Base-by-base conservation (phyloP, 2,888 invertebrate genomes). In the Agriopis leucophaearia region DNA sequence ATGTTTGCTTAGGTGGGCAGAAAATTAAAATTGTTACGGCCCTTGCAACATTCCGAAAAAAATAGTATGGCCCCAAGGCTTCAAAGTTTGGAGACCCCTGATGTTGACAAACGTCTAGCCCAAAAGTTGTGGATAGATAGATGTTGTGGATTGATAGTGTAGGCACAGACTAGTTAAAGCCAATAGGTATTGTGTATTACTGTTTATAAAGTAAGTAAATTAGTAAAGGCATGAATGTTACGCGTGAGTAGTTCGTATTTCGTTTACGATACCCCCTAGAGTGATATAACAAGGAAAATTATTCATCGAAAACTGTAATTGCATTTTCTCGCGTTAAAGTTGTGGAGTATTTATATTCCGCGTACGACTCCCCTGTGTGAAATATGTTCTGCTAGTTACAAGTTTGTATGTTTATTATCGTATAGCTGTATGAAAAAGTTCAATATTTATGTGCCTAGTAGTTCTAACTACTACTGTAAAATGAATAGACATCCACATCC, bases 291-390 rank as follows among this genome's bases (percentile, higher is more conserved):
- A 44, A 42, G 16, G 35, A 44, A 40, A 60, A 64, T 54, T 45
- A 64, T 64, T 58, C 58, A 64, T 59, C 8, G 47, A 38, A 52
- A 64, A 58, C 0, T 54, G 52, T 64, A 52, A 64, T 64, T 58
- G 58, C 58, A 50, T 61, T 40, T 48, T 15, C 15, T 8, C 18
- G 64, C 35, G 48, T 27, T 16, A 55, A 61, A 66, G 48, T 55
- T 56, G 27, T 55, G 9, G 9, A 9, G 40, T 58, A 45, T 63
- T 56, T 51, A 50, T 55, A 51, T 52, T 51, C 51, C 35, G 51
- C 36, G 10, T 40, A 51, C 36, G 57, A 9, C 44, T 64, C 64
- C 51, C 64, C 18, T 1, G 64, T 45, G 64, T 44, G 16, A n/a
- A 18, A 58, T 64, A 58, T 52, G 16, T 59, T 45, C 10, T 35